Conservation (phyloP, 2,888 invertebrate genomes). For the Ochropleura leucogaster region DNA sequence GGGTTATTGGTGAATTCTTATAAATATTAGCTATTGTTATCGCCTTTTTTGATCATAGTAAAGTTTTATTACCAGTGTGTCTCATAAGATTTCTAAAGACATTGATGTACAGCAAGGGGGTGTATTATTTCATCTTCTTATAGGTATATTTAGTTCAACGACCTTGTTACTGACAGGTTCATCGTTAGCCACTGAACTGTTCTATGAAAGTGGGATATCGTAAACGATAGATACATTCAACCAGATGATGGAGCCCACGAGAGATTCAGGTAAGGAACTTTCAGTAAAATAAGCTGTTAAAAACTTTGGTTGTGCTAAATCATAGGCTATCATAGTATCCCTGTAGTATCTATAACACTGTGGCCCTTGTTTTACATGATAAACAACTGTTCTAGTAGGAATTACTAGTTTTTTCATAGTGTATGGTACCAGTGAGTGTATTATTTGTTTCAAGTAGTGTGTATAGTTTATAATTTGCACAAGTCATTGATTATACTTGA, state of each 20-base stretch:
- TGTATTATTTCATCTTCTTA: conserved; percentile 78
- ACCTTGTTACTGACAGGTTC: conserved; percentile 91
- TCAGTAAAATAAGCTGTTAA: conserved; percentile 4
- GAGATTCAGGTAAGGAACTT: conserved; percentile 85
- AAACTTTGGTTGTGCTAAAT: conserved; percentile 37
- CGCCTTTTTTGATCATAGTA: conserved; percentile 51
- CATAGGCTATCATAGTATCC: conserved; percentile 12
- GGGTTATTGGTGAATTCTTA: conserved; percentile 66
- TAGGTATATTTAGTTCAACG: conserved; percentile 91
- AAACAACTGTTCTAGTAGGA: conserved; percentile 57
- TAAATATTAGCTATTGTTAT: conserved; percentile 46
- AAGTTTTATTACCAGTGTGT: conserved; percentile 64
- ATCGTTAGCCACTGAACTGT: conserved; percentile 87
- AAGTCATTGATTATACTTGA: conserved; percentile 29
- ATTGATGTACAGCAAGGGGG: conserved; percentile 73
- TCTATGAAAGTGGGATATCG: conserved; percentile 86
- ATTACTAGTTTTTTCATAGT: conserved; percentile 12
- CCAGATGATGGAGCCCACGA: conserved; percentile 88
- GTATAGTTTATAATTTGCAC: conserved; percentile 28
- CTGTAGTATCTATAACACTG: conserved; percentile 10
- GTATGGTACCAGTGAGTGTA: background rate
- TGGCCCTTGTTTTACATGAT: conserved; percentile 55
- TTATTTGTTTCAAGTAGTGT: conserved; percentile 25
- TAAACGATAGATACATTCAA: conserved; percentile 79
- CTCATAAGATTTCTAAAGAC: conserved; percentile 68